Evolutionary conservation across 1,140 invertebrate species (phyloP).

Genomic region (Drosophila ogumai): DNA sequence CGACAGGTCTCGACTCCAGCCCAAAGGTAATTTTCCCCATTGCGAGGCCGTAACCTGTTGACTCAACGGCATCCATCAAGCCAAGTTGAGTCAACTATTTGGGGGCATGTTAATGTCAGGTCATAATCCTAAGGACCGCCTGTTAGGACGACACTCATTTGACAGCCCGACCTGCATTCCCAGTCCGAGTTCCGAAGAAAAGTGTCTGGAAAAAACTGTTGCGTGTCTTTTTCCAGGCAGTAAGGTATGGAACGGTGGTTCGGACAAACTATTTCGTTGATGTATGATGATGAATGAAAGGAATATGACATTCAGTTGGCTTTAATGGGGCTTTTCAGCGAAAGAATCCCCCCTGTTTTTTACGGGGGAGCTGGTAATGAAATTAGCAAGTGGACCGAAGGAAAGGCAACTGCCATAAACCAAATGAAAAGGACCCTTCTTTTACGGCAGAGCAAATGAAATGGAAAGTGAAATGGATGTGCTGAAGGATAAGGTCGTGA

Average conservation of each 20-base stretch:
- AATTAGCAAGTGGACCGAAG: constrained; percentile 33
- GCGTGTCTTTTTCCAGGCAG: constrained; percentile 30
- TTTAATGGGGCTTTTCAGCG: constrained; percentile 25
- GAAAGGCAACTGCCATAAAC: constrained; percentile 16
- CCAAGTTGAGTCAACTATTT: constrained; percentile 40
- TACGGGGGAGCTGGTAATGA: constrained; percentile 17
- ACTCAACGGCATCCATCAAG: constrained; percentile 27
- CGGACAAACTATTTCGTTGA: constrained; percentile 26
- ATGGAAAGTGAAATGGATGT: constrained; percentile 32
- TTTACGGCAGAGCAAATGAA: constrained; percentile 25
- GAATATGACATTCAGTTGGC: constrained; percentile 28
- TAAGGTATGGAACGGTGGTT: not conserved
- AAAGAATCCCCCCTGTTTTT: not conserved
- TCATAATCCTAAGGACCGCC: constrained; percentile 42
- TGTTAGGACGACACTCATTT: constrained; percentile 41
- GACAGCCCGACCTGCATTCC: constrained; percentile 7
- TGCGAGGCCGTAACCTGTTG: constrained; percentile 32
- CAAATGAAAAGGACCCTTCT: constrained; percentile 2
- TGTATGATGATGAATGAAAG: constrained; percentile 44
- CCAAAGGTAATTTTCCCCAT: constrained; percentile 1
- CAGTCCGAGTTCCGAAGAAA: constrained; percentile 12
- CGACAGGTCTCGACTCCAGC: not conserved
- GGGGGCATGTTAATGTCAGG: constrained; percentile 45
- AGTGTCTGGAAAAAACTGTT: constrained; percentile 29
- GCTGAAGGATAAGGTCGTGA: constrained; percentile 38